phyloP scores from a whole-genome alignment of 2,113 vertebrate species.

The Uria lomvia region DNA sequence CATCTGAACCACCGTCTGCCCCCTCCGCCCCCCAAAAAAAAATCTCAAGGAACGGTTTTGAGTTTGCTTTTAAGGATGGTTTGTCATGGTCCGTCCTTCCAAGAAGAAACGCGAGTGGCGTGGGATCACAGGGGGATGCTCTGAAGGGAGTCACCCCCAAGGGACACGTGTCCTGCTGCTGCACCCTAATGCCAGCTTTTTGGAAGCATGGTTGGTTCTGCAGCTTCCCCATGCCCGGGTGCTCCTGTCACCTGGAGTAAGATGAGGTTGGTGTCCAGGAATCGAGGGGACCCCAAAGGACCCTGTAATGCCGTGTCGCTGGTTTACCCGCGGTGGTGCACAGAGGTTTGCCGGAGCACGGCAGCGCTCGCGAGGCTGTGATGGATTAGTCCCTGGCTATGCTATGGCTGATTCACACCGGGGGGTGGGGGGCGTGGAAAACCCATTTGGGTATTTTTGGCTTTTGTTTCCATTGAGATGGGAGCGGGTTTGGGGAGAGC shows the following conservation, averaged over 20 bases:
- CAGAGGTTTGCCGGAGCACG: neutral
- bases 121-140: neutral
- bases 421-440: neutral
- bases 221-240: rapidly evolving
- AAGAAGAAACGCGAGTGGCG: rapidly evolving
- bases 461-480: neutral
- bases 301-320: rapidly evolving
- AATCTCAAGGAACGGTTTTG: neutral
- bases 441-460: neutral
- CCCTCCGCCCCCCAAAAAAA: neutral
- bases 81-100: neutral
- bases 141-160: neutral
- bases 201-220: neutral
- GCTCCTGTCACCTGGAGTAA: neutral
- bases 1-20: neutral
- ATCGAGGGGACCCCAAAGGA: neutral
- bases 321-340: neutral
- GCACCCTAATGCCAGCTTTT: neutral
- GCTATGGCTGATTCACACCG: rapidly evolving
- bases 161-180: neutral
- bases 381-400: rapidly evolving
- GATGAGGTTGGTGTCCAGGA: neutral
- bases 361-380: rapidly evolving
- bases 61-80: neutral
- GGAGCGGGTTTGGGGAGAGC: neutral